Conservation (phyloP, 1,140 invertebrate species). For the Drosophila chauvacae region DNA sequence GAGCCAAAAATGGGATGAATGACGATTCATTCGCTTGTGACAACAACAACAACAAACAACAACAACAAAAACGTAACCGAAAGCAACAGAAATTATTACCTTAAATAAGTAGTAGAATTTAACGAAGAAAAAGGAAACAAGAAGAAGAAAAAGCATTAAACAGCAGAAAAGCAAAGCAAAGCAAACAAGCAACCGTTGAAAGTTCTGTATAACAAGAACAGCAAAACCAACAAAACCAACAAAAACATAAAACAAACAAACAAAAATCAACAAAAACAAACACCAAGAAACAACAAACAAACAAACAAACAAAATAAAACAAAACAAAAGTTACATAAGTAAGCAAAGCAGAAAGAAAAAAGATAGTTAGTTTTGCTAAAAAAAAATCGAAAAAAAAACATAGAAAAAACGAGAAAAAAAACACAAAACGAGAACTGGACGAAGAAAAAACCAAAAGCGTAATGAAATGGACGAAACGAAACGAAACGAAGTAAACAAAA, state of each 20-base stretch:
- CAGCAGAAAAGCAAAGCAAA: conserved; percentile 24
- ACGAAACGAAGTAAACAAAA: conserved; percentile 33
- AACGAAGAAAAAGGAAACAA: conserved; percentile 39
- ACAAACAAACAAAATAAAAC: conserved; percentile 5
- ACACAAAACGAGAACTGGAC: neutral
- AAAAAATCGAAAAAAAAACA: conserved; percentile 22
- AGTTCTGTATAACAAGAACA: conserved; percentile 48
- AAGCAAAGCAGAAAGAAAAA: conserved; percentile 23
- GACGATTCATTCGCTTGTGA: conserved; percentile 36
- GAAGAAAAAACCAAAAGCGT: conserved; percentile 6
- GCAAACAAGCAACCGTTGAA: conserved; percentile 31
- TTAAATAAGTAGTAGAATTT: conserved; percentile 83
- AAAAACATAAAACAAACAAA: conserved; percentile 17
- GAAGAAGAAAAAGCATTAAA: conserved; percentile 21
- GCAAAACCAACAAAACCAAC: conserved; percentile 27
- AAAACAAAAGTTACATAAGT: conserved; percentile 29
- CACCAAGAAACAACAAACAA: conserved; percentile 16
- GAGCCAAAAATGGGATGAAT: conserved; percentile 1
- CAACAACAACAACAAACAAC: conserved; percentile 18
- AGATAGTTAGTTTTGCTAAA: conserved; percentile 47
- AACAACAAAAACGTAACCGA: conserved; percentile 48
- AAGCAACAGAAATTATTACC: conserved; percentile 82
- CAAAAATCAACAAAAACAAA: conserved; percentile 30
- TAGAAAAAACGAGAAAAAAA: conserved; percentile 13
- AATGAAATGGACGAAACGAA: conserved; percentile 2